These are phyloP conservation scores for Euphydryas editha DNA, from an alignment of 2,888 invertebrate genomes.

Conservation along the genomic window DNA sequence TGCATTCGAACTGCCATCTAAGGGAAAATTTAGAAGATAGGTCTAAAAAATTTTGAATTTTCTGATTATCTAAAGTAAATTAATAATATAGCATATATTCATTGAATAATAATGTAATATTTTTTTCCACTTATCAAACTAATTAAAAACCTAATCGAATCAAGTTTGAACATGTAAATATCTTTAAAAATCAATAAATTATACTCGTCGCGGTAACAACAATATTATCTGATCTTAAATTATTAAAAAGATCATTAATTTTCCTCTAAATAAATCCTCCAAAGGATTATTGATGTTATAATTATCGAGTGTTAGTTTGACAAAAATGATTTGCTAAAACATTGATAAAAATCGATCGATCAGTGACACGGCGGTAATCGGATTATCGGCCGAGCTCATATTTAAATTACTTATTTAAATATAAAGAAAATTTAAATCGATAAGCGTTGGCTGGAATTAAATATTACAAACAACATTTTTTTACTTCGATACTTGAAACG, in stretches of 20 bases:
- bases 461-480: neutral
- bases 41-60: no score
- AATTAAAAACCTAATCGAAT: slow-evolving; percentile 11
- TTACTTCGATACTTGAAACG: neutral
- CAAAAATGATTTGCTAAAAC: slow-evolving; percentile 39
- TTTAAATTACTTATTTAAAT: slow-evolving; percentile 29
- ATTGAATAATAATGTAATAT: neutral
- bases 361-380: slow-evolving; percentile 41
- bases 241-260: slow-evolving; percentile 18
- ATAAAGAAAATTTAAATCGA: slow-evolving; percentile 9
- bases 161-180: slow-evolving; percentile 4
- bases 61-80: no score
- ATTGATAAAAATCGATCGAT: slow-evolving; percentile 42
- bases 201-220: neutral
- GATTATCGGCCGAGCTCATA: slow-evolving; percentile 33
- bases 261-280: slow-evolving; percentile 9
- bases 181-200: slow-evolving; percentile 2
- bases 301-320: slow-evolving; percentile 36
- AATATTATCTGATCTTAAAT: slow-evolving; percentile 21
- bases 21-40: no score
- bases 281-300: slow-evolving; percentile 28
- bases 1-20: no score
- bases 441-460: slow-evolving; percentile 16
- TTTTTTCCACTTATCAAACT: neutral
- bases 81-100: no score